phyloP scores from a whole-genome alignment of 2,888 invertebrate species.

The Lasius platythorax region DNA sequence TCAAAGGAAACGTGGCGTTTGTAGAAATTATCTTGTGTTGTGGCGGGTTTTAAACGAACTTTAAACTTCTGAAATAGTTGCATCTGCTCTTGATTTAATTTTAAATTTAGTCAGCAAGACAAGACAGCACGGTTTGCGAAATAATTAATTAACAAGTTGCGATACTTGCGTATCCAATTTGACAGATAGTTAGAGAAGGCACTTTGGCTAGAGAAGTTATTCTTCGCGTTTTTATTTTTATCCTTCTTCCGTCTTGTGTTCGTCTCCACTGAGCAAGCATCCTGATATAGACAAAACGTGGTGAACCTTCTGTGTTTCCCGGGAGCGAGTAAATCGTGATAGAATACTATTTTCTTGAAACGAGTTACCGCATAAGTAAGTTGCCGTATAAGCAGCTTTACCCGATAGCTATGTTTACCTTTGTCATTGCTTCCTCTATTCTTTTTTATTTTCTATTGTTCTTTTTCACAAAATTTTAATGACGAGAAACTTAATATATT shows the following conservation, averaged over 20 bases:
- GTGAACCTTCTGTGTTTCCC: slow-evolving; percentile 66
- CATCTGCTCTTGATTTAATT: background rate
- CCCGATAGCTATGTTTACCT: slow-evolving; percentile 35
- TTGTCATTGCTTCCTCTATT: background rate
- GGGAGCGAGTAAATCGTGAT: slow-evolving; percentile 66
- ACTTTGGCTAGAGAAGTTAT: background rate
- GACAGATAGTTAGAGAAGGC: background rate
- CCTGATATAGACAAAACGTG: slow-evolving; percentile 63
- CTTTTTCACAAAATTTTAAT: background rate
- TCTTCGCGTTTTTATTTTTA: background rate
- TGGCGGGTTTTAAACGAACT: background rate
- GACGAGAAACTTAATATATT: background rate
- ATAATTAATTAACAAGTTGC: background rate
- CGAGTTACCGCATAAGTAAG: slow-evolving; percentile 67
- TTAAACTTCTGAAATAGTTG: background rate
- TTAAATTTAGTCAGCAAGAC: background rate
- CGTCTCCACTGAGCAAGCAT: slow-evolving; percentile 16
- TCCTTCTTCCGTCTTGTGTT: background rate
- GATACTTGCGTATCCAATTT: background rate
- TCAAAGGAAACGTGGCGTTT: background rate
- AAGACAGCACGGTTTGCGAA: background rate
- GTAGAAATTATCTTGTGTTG: slow-evolving; percentile 3
- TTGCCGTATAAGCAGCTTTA: slow-evolving; percentile 75
- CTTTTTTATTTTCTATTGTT: slow-evolving; percentile 12
- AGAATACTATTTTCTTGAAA: slow-evolving; percentile 73